A percentile compares a stretch with the other conserved stretches of the same genome.
Evolutionary conservation across 2,797 vertebrate species (phyloP).

Genomic region (Labeo calbasu): DNA sequence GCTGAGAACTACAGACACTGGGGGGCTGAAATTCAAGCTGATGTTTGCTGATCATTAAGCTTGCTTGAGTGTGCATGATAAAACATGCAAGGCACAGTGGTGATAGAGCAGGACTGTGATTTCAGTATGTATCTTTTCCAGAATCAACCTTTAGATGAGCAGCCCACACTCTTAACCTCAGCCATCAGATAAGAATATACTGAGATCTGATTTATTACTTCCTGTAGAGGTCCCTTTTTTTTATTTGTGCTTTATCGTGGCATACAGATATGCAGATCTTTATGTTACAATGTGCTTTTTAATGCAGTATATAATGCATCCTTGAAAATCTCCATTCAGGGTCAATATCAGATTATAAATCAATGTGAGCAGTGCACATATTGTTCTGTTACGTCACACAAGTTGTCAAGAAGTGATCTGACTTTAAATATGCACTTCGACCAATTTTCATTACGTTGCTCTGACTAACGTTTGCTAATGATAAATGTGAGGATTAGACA

Average conservation of each 20-base stretch:
- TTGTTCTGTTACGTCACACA: background rate
- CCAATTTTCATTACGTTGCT: background rate
- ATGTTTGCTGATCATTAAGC: constrained; percentile 12
- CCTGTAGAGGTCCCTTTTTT: background rate
- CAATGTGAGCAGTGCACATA: background rate
- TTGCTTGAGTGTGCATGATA: background rate
- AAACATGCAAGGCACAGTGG: background rate
- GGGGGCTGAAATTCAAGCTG: background rate
- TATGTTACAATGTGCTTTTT: background rate
- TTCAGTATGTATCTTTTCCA: constrained; percentile 3
- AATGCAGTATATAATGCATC: background rate
- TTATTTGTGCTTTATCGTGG: background rate
- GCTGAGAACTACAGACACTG: background rate
- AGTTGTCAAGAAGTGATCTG: background rate
- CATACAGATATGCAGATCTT: background rate
- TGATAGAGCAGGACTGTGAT: background rate
- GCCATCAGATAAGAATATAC: background rate
- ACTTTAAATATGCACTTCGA: background rate
- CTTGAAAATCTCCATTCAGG: background rate
- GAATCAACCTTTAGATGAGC: background rate
- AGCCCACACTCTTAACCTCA: background rate
- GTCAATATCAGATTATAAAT: background rate
- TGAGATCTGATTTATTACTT: background rate
- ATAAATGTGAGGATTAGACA: background rate
- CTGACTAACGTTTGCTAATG: background rate